Conservation (phyloP, 2,888 invertebrate genomes). For the Orthosia gracilis region DNA sequence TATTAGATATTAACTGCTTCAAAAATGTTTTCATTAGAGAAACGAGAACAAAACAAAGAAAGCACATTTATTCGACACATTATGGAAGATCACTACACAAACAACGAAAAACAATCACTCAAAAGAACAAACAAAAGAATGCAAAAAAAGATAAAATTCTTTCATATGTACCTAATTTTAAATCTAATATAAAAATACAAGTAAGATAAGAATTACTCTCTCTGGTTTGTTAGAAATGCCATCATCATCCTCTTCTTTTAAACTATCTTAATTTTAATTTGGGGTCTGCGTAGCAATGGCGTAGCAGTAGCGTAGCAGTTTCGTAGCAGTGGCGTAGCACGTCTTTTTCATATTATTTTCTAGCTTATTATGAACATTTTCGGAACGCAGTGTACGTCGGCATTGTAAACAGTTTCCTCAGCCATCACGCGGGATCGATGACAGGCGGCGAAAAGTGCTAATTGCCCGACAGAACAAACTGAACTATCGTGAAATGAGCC, state of each 20-base stretch:
- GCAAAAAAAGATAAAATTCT: background rate
- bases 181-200: background rate
- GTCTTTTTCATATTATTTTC: background rate
- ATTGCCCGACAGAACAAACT: constrained; percentile 74
- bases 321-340: background rate
- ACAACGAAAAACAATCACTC: background rate
- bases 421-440: constrained; percentile 75
- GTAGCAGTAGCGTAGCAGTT: background rate
- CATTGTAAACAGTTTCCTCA: constrained; percentile 68
- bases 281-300: background rate
- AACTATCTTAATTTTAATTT: background rate
- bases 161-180: too few relatives aligned
- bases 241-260: background rate
- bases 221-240: background rate
- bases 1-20: background rate
- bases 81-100: background rate
- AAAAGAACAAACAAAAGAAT: background rate
- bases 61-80: background rate
- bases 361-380: constrained; percentile 10
- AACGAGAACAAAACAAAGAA: background rate
- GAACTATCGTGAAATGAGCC: constrained; percentile 74
- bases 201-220: background rate
- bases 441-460: constrained; percentile 85
- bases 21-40: background rate
- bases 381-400: constrained; percentile 46